Base-by-base conservation (phyloP, 1,140 invertebrate genomes). In the Leptestheria dahalacensis region DNA sequence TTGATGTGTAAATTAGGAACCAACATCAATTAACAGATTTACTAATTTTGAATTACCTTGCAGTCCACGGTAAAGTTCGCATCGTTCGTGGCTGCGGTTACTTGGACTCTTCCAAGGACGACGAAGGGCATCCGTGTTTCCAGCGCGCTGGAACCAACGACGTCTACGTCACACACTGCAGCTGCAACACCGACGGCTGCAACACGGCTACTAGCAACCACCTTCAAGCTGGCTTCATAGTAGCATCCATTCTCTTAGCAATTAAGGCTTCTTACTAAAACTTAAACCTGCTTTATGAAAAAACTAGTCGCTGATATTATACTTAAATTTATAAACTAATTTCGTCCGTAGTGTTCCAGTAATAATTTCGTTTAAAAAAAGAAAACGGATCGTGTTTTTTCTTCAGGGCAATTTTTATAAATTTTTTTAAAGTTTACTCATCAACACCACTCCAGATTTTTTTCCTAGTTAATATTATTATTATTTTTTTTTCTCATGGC, bases 191-290 rank as follows among this genome's bases (percentile, higher is more conserved):
- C 2, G 48, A 60, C 20, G 58, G 58, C 9, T 60, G 58, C 66
- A 68, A 61, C 62, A 59, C 47, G 63, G 65, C 46, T 63, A 64
- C 59, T 41, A 65, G 53, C 66, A 41, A 41, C 33, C 33, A 41
- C 6, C 6, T 41, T 9, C 6, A 41, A 41, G 15, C 33, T 15
- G 33, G 33, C 6, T 41, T 41, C 6, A 41, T 41, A 6, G 33
- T 15, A 9, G 33, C 6, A 41, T 41, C 33, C 33, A 6, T 41
- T 9, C 33, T 41, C 15, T 41, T 41, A 41, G 33, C 15, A 6
- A 41, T 41, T 15, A 41, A 41, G 33, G 6, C 33, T 15, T 15
- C n/a, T n/a, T n/a, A n/a, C n/a, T n/a, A n/a, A n/a, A n/a, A n/a
- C n/a, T n/a, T n/a, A n/a, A n/a, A n/a, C n/a, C n/a, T n/a, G n/a